A percentile compares a stretch with the other conserved stretches of the same genome.
Evolutionary conservation across 2,797 vertebrate species (phyloP).

Genomic region (Cirrhinus mrigala): DNA sequence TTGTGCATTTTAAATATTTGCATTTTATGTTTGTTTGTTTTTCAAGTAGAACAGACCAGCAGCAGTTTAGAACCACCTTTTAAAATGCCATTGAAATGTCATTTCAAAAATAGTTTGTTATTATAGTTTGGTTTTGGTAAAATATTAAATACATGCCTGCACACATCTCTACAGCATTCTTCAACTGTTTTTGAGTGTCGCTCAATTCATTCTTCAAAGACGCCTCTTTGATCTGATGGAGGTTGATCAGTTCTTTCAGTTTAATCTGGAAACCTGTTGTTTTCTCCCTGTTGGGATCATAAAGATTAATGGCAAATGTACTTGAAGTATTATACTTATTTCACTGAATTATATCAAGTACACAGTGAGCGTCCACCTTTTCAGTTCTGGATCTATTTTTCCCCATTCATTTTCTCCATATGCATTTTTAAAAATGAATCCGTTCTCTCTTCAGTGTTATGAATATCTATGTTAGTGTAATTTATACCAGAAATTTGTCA

Average conservation of each 20-base stretch:
- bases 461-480: not conserved
- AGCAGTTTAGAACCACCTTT: too few relatives aligned
- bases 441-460: not conserved
- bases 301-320: slow-evolving; percentile 14
- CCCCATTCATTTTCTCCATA: not conserved
- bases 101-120: not conserved
- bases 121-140: not conserved
- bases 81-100: not conserved
- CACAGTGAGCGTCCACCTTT: not conserved
- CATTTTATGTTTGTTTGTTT: too few relatives aligned
- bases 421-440: not conserved
- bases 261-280: slow-evolving; percentile 67
- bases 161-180: slow-evolving; percentile 64
- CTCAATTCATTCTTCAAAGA: slow-evolving; percentile 66
- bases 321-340: not conserved
- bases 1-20: not conserved
- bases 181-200: slow-evolving; percentile 67
- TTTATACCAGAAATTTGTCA: not conserved
- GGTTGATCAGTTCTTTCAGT: slow-evolving; percentile 66
- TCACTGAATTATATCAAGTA: not conserved
- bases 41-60: too few relatives aligned
- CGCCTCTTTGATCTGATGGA: slow-evolving; percentile 67
- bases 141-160: slow-evolving; percentile 43
- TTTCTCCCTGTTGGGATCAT: slow-evolving; percentile 67
- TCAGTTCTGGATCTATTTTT: not conserved